A percentile compares a stretch with the other conserved stretches of the same genome.
phyloP scores from a whole-genome alignment of 2,113 vertebrate species.

The Cyprinus carpio region DNA sequence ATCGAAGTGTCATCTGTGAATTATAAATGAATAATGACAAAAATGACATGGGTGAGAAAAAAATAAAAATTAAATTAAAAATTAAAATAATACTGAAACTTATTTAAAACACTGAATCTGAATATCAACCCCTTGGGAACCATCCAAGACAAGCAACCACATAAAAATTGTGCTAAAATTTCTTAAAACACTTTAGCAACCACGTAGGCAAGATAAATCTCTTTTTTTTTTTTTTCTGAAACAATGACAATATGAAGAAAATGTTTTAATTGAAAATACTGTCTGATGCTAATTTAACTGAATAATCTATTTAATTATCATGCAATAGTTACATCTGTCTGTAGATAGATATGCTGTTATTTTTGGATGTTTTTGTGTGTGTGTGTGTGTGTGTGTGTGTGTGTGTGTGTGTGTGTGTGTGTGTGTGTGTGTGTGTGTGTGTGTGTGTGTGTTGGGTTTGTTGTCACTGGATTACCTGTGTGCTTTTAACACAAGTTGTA shows the following conservation, averaged over 20 bases:
- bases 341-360: conserved; percentile 59
- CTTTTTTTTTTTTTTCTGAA: not conserved
- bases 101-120: not conserved
- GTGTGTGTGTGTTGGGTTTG: conserved; percentile 20
- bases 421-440: not conserved
- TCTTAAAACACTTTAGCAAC: not conserved
- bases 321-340: conserved; percentile 53
- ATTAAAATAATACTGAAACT: not conserved
- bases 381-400: not conserved
- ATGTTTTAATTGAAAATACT: too few species aligned
- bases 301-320: not conserved
- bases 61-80: too few species aligned
- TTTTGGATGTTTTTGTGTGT: not conserved
- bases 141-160: not conserved
- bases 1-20: not conserved
- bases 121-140: not conserved
- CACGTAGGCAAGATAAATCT: not conserved
- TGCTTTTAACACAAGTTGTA: not conserved
- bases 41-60: too few species aligned
- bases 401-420: not conserved
- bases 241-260: not conserved
- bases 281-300: not conserved
- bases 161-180: not conserved
- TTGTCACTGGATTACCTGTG: conserved; percentile 54
- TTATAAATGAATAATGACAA: too few species aligned